Evolutionary conservation across 2,113 vertebrate species (phyloP), one percentile per base, ranked within the genome.

Genomic region (Hiodon tergisus): DNA sequence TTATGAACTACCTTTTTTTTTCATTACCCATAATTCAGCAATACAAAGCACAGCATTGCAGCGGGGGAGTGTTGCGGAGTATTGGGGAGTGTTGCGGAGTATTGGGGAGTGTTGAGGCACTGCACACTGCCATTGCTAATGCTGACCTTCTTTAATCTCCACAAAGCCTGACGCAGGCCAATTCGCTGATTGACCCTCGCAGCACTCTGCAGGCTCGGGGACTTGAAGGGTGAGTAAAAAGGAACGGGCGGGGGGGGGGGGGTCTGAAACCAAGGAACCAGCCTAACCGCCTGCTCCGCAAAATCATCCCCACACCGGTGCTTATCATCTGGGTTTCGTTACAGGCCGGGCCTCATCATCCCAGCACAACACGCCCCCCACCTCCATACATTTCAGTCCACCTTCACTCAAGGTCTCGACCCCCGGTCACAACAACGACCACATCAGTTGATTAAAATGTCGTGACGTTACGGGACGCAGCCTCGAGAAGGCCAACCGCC

Each of bases 101-200:
- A 1, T 6, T 6, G 6, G 7, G 63, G 9, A 8, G 17, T 3
- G 63, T 6, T 6, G 17, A 8, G 17, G 5, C 46, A 17, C n/a
- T 31, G 62, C n/a, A 67, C 63, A 47, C 17, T 7, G 9, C 55
- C 14, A 58, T 17, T 14, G 58, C 8, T 72, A 50, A 62, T 60
- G 54, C 69, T 57, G 17, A 55, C 9, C 54, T 17, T 16, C 0
- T 13, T n/a, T 63, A 72, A 72, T 62, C 71, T 63, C 47, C 31
- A 47, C 63, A 67, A 67, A 67, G 17, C 63, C 71, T 16, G 67
- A 68, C 48, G 52, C 67, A 52, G 47, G 71, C 11, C 71, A 61
- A 58, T 62, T 62, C 59, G 4, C 8, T 10, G 2, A 70, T 70
- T 8, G 69, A 55, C 53, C 54, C 69, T 70, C 46, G 3, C 58